phyloP scores from a whole-genome alignment of 2,113 vertebrate species.

The Ophthalmolycus amberensis region DNA sequence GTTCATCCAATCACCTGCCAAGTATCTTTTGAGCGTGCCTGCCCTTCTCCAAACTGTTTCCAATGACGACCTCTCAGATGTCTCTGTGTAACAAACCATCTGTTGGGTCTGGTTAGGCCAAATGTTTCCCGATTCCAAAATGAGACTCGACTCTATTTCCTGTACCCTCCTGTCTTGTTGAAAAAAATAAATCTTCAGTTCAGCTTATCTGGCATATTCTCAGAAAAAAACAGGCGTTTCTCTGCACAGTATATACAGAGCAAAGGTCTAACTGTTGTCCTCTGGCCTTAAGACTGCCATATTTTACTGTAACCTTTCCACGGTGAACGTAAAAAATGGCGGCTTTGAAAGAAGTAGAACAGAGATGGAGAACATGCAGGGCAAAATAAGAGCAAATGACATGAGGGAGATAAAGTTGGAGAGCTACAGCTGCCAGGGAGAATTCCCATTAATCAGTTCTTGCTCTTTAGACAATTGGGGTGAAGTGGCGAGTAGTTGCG shows the following conservation, averaged over 20 bases:
- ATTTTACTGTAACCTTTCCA: constrained; percentile 9
- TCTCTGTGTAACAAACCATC: neutral
- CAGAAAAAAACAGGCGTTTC: neutral
- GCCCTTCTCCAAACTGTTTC: neutral
- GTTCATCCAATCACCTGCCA: neutral
- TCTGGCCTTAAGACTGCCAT: constrained; percentile 1
- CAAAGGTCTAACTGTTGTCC: neutral
- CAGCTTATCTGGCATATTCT: neutral
- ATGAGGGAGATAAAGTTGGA: constrained; percentile 23
- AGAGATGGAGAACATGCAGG: neutral
- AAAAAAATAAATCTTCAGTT: neutral
- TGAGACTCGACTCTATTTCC: neutral
- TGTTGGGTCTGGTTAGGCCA: neutral
- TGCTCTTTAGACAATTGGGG: constrained; percentile 25
- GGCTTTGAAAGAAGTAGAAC: constrained; percentile 17
- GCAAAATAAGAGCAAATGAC: constrained; percentile 1
- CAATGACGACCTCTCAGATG: neutral
- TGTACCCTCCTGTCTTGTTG: neutral
- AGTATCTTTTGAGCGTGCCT: neutral
- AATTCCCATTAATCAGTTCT: constrained; percentile 37
- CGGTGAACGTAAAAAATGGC: neutral
- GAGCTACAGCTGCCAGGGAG: neutral
- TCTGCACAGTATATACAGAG: neutral
- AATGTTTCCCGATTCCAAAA: constrained; percentile 9
- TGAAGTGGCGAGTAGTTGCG: constrained; percentile 26